phyloP scores from a whole-genome alignment of 64 coral and sea anemone species.

The Acropora yongei region DNA sequence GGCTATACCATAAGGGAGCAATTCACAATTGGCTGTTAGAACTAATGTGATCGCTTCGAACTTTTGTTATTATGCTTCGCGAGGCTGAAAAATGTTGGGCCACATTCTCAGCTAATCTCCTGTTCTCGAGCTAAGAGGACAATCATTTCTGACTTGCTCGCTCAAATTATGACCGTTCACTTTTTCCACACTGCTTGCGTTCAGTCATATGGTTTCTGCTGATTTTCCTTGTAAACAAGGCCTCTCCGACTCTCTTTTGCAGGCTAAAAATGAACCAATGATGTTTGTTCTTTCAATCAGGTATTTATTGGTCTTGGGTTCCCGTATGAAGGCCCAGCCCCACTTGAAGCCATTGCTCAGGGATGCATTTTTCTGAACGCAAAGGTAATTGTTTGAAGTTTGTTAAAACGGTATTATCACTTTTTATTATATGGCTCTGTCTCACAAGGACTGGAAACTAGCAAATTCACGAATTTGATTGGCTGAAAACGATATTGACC shows the following conservation, averaged over 20 bases:
- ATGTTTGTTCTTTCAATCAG: conserved; percentile 48
- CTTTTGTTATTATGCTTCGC: background rate
- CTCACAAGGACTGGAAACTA: no score
- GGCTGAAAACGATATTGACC: no score
- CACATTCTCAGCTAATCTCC: background rate
- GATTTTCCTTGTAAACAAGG: no score
- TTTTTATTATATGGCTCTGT: no score
- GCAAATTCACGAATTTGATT: no score
- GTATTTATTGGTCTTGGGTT: conserved; percentile 96
- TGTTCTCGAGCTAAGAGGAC: no score
- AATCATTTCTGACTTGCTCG: no score
- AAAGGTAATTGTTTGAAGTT: conserved; percentile 70
- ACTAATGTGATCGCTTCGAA: background rate
- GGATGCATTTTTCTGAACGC: conserved; percentile 93
- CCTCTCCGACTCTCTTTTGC: background rate
- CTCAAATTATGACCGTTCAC: no score
- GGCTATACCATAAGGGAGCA: background rate
- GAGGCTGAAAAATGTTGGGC: background rate
- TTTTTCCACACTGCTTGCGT: no score
- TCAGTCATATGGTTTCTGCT: no score
- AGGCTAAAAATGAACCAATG: no score
- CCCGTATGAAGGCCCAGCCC: conserved; percentile 98
- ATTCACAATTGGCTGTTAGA: background rate
- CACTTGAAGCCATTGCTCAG: conserved; percentile 90
- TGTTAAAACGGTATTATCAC: no score